A percentile compares a stretch with the other conserved stretches of the same genome.
Conservation (phyloP, 2,113 vertebrate species). For the Grallaria varia region DNA sequence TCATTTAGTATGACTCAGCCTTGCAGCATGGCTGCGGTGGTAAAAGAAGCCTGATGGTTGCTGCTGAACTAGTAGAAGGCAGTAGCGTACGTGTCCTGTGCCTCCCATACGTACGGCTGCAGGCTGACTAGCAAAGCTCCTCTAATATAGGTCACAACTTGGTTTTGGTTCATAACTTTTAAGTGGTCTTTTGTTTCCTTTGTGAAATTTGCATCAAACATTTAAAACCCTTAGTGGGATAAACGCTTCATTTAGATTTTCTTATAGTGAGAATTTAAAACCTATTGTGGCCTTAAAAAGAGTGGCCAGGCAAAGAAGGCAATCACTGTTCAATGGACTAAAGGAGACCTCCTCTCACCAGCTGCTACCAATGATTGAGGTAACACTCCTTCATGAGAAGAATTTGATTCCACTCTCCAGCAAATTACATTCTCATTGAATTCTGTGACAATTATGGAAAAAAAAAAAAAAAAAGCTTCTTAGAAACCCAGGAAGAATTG, state of each 20-base stretch:
- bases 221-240: background rate
- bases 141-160: accelerated
- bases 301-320: background rate
- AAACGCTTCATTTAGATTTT: background rate
- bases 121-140: background rate
- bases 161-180: accelerated
- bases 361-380: background rate
- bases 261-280: background rate
- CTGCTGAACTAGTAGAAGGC: accelerated
- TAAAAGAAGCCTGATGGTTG: background rate
- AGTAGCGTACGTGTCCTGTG: background rate
- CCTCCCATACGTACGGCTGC: accelerated
- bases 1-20: background rate
- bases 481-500: background rate
- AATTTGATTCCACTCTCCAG: background rate
- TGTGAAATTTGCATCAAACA: no score
- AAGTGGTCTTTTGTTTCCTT: no score
- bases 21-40: background rate
- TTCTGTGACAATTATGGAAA: background rate
- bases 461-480: no score
- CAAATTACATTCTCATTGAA: background rate
- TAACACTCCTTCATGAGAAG: background rate
- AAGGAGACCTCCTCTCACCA: background rate
- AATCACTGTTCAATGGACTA: background rate
- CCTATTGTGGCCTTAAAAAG: background rate